Conservation (phyloP, 2,797 vertebrate genomes). For the Novumbra hubbsi region DNA sequence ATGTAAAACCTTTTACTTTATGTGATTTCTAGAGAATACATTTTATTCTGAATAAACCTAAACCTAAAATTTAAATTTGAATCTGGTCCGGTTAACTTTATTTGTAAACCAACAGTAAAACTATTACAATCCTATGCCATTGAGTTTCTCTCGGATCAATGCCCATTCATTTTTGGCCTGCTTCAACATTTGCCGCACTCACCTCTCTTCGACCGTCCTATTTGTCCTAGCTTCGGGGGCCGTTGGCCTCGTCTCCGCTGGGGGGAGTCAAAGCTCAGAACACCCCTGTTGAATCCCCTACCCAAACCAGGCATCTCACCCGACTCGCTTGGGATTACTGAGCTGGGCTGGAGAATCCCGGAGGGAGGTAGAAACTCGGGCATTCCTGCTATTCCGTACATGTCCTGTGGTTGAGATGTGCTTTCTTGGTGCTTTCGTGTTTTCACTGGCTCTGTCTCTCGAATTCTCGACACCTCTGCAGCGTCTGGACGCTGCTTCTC, state of each 20-base stretch:
- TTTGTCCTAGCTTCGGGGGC: constrained; percentile 50
- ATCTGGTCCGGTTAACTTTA: background rate
- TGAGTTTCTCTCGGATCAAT: background rate
- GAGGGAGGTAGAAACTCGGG: constrained; percentile 41
- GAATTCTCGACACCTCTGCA: constrained; percentile 11
- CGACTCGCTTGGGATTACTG: constrained; percentile 18
- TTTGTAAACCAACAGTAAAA: background rate
- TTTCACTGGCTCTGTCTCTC: constrained; percentile 14
- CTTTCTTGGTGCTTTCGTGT: constrained; percentile 15
- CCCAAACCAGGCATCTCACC: constrained; percentile 21
- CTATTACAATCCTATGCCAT: background rate
- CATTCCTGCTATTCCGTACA: constrained; percentile 39
- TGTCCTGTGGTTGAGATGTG: constrained; percentile 13
- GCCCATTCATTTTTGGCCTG: background rate
- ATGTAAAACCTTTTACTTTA: too few relatives aligned
- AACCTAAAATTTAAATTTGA: background rate
- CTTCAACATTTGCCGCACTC: constrained; percentile 12
- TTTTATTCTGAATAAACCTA: background rate
- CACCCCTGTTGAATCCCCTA: constrained; percentile 12
- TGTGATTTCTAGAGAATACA: too few relatives aligned
- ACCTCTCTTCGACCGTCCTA: constrained; percentile 53
- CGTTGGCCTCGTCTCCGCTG: constrained; percentile 44
- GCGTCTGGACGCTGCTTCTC: constrained; percentile 19
- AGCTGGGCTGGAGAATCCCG: constrained; percentile 12
- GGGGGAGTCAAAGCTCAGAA: constrained; percentile 27